Evolutionary conservation across 2,888 invertebrate genomes (phyloP).

Genomic region (Theretra japonica): DNA sequence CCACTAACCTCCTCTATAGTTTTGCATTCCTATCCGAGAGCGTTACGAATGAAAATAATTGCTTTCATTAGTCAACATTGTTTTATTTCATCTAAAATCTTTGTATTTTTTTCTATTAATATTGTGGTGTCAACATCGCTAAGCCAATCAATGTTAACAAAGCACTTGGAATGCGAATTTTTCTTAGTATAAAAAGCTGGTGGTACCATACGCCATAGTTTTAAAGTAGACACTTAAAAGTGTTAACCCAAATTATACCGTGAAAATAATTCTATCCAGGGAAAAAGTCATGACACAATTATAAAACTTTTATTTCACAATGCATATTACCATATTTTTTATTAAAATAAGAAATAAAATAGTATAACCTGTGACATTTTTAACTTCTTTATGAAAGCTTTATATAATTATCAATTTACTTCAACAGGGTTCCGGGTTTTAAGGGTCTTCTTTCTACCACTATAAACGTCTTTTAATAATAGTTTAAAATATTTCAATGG

Average conservation of each 20-base stretch:
- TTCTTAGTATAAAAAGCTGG: not conserved
- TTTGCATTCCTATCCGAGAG: conserved; percentile 79
- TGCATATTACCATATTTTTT: too few relatives aligned
- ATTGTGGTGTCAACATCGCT: conserved; percentile 21
- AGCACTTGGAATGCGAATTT: conserved; percentile 6
- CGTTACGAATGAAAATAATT: conserved; percentile 61
- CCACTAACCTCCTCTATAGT: conserved; percentile 81
- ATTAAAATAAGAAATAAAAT: too few relatives aligned
- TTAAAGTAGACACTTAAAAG: too few relatives aligned
- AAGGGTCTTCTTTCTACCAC: not conserved
- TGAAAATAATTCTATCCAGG: too few relatives aligned
- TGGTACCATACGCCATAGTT: not conserved
- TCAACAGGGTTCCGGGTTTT: too few relatives aligned
- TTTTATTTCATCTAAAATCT: not conserved
- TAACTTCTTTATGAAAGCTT: too few relatives aligned
- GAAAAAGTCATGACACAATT: too few relatives aligned
- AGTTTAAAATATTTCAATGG: not conserved
- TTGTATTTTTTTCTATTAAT: not conserved
- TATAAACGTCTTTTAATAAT: not conserved
- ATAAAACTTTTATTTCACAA: too few relatives aligned
- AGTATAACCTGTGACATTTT: too few relatives aligned
- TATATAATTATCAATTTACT: too few relatives aligned
- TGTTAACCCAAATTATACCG: too few relatives aligned
- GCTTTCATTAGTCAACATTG: conserved; percentile 43
- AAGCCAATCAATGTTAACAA: conserved; percentile 22